Evolutionary conservation across 53 echinoderm and acorn worm genomes (phyloP).

Genomic region (Antedon mediterranea): DNA sequence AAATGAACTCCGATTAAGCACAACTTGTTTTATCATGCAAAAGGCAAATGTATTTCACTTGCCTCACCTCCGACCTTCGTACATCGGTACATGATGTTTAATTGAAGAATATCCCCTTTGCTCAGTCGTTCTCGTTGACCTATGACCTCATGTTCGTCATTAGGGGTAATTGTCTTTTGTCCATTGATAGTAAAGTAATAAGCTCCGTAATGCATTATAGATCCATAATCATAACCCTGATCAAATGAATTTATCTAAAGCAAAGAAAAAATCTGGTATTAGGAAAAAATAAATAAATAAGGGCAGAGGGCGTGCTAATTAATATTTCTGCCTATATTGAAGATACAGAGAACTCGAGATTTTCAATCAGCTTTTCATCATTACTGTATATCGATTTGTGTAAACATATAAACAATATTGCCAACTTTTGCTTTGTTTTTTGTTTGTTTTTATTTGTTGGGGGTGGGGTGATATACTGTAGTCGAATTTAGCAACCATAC

Average conservation of each 20-base stretch:
- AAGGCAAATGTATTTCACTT: neutral
- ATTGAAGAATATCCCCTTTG: conserved; percentile 57
- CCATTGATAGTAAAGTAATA: conserved; percentile 34
- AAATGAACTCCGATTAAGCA: too few relatives aligned
- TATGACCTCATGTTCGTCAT: conserved; percentile 19
- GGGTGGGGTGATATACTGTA: too few relatives aligned
- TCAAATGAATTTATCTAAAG: conserved; percentile 51
- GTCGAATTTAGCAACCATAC: too few relatives aligned
- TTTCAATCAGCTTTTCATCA: too few relatives aligned
- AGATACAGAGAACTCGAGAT: too few relatives aligned
- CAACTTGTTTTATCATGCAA: neutral
- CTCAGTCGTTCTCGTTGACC: conserved; percentile 56
- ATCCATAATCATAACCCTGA: conserved; percentile 82
- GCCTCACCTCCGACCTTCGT: conserved; percentile 31
- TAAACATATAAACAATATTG: too few relatives aligned
- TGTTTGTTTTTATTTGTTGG: too few relatives aligned
- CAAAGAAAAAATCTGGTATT: neutral
- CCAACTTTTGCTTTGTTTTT: too few relatives aligned
- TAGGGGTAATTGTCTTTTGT: conserved; percentile 37
- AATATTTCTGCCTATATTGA: too few relatives aligned
- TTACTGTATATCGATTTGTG: too few relatives aligned
- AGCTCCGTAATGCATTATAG: conserved; percentile 71
- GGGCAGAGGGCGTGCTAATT: too few relatives aligned
- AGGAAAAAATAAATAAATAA: too few relatives aligned
- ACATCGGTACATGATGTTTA: conserved; percentile 56